These are phyloP conservation scores for Coryphaenoides rupestris DNA, from an alignment of 2,113 vertebrate species.

Conservation along the genomic window DNA sequence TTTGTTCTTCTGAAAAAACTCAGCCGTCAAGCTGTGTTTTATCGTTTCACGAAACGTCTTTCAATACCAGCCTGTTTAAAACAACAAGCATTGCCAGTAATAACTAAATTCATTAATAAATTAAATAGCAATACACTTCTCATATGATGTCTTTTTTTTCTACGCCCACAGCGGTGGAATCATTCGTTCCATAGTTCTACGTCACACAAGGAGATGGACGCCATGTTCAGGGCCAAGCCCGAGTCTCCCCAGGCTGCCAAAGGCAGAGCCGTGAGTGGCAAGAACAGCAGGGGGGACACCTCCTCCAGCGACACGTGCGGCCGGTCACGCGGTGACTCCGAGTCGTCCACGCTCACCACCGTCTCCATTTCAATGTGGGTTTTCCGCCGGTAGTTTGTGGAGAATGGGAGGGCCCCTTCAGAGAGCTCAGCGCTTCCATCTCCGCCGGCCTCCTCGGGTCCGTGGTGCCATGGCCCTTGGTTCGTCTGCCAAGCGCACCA, in stretches of 20 bases:
- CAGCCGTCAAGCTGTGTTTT: too few relatives aligned
- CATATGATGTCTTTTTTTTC: neutral
- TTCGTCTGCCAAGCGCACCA: conserved; percentile 63
- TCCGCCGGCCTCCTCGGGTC: conserved; percentile 33
- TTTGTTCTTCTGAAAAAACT: too few relatives aligned
- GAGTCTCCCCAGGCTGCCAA: conserved; percentile 27
- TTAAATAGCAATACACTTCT: neutral
- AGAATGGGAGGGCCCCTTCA: conserved; percentile 4
- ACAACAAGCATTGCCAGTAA: neutral
- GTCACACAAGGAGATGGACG: conserved; percentile 60
- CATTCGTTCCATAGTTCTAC: conserved; percentile 43
- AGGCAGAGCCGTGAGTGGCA: conserved; percentile 33
- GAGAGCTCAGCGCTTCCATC: conserved; percentile 12
- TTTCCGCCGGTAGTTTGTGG: conserved; percentile 27
- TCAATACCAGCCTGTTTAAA: conserved; percentile 2
- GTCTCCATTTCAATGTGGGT: conserved; percentile 30
- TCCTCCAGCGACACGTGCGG: conserved; percentile 29
- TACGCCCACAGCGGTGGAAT: neutral
- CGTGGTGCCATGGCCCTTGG: too few relatives aligned
- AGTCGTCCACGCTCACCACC: conserved; percentile 24
- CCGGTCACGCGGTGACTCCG: neutral
- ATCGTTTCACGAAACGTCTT: too few relatives aligned
- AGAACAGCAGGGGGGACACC: conserved; percentile 45
- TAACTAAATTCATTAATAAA: neutral
- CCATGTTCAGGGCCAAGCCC: conserved; percentile 41